Conservation (phyloP, 2,888 invertebrate species). For the Trilocha varians region DNA sequence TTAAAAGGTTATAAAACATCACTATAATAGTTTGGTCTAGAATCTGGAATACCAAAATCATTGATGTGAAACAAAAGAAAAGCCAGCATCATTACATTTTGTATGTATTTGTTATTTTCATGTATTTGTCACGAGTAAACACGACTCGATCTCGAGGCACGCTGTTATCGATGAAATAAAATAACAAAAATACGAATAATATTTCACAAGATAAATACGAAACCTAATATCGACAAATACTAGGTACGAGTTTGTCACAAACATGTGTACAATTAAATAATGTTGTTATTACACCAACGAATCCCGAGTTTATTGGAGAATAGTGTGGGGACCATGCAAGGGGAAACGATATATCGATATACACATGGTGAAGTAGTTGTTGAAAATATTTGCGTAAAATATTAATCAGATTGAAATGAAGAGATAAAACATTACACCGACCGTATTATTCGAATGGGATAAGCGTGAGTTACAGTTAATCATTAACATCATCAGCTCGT, state of each 20-base stretch:
- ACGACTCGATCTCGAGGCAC: no score
- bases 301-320: constrained; percentile 20
- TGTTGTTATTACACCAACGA: constrained; percentile 27
- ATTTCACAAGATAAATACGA: constrained; percentile 14
- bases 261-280: constrained; percentile 30
- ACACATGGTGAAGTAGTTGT: no score
- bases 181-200: constrained; percentile 1
- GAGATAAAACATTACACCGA: no score
- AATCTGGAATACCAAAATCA: no score
- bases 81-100: not conserved
- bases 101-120: not conserved
- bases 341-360: constrained; percentile 4
- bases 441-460: no score
- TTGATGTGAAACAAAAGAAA: no score
- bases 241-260: constrained; percentile 22
- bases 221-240: constrained; percentile 23
- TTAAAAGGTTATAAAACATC: no score
- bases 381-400: no score
- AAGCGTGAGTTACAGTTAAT: no score
- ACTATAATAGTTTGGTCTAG: no score
- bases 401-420: not conserved
- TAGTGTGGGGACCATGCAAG: constrained; percentile 15
- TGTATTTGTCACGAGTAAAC: not conserved
- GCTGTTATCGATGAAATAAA: not conserved
- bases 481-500: no score